Conservation (phyloP, 2,797 vertebrate genomes). For the Decapterus maruadsi region DNA sequence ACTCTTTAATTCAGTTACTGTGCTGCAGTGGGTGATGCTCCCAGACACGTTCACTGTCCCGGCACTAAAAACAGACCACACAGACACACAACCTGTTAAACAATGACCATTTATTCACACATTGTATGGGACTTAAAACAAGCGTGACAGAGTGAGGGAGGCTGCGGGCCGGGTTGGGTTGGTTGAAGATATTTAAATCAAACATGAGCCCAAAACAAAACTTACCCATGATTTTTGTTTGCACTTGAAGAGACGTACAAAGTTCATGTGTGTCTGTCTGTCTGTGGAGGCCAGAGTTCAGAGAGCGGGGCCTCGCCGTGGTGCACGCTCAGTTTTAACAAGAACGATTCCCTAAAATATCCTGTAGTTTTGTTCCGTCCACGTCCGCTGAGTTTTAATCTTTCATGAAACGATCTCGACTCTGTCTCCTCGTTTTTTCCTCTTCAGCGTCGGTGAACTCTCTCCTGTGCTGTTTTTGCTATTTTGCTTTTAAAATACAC, state of each 20-base stretch:
- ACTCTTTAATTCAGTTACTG: slow-evolving; percentile 35
- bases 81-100: slow-evolving; percentile 59
- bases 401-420: slow-evolving; percentile 9
- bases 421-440: background rate
- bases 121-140: slow-evolving; percentile 74
- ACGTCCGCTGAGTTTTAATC: slow-evolving; percentile 14
- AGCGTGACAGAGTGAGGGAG: slow-evolving; percentile 66
- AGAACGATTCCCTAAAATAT: slow-evolving; percentile 31
- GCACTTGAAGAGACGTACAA: slow-evolving; percentile 54
- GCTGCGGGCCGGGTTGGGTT: slow-evolving; percentile 36
- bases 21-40: slow-evolving; percentile 14
- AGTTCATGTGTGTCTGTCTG: slow-evolving; percentile 40
- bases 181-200: slow-evolving; percentile 62
- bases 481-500: slow-evolving; percentile 55
- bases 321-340: slow-evolving; percentile 26
- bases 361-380: slow-evolving; percentile 4
- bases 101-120: slow-evolving; percentile 84
- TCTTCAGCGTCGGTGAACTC: slow-evolving; percentile 10
- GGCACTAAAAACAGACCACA: slow-evolving; percentile 44
- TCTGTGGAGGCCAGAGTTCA: slow-evolving; percentile 17
- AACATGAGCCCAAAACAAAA: slow-evolving; percentile 47
- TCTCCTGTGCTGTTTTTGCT: slow-evolving; percentile 33
- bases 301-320: slow-evolving; percentile 1
- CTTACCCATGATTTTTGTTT: slow-evolving; percentile 45
- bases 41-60: slow-evolving; percentile 28